Conservation (phyloP, 2,888 invertebrate genomes). For the Volucella inanis region DNA sequence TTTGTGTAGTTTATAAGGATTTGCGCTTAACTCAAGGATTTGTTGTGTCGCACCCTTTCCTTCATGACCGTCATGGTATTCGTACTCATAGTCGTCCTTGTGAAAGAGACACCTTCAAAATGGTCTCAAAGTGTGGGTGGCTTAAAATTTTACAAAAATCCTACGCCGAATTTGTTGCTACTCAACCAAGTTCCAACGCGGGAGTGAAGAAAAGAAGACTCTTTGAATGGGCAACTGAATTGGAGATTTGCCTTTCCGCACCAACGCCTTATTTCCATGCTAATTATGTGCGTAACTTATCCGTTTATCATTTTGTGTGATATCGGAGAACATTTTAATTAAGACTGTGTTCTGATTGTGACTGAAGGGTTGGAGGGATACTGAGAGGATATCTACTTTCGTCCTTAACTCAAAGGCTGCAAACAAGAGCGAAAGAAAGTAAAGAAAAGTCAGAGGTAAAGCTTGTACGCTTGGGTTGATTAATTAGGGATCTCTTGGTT, state of each 20-base stretch:
- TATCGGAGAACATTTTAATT: slow-evolving; percentile 65
- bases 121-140: slow-evolving; percentile 27
- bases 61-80: neutral
- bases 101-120: slow-evolving; percentile 8
- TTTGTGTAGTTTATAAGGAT: slow-evolving; percentile 31
- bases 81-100: too few relatives aligned
- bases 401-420: slow-evolving; percentile 28
- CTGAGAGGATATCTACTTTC: slow-evolving; percentile 11
- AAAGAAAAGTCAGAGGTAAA: slow-evolving; percentile 22
- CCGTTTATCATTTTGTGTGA: slow-evolving; percentile 69
- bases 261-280: slow-evolving; percentile 62
- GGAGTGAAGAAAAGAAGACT: too few relatives aligned
- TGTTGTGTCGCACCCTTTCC: neutral
- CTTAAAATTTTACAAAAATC: slow-evolving; percentile 39
- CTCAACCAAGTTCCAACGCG: neutral
- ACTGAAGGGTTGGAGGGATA: slow-evolving; percentile 1
- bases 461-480: slow-evolving; percentile 47
- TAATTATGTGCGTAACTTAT: slow-evolving; percentile 73
- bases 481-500: slow-evolving; percentile 56
- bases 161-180: slow-evolving; percentile 37
- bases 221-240: neutral
- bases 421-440: slow-evolving; percentile 1
- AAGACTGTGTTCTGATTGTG: slow-evolving; percentile 43
- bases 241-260: slow-evolving; percentile 39
- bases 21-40: slow-evolving; percentile 15